A percentile compares a stretch with the other conserved stretches of the same genome.
Conservation (phyloP, 2,797 vertebrate genomes). For the Pangasius krempfi region DNA sequence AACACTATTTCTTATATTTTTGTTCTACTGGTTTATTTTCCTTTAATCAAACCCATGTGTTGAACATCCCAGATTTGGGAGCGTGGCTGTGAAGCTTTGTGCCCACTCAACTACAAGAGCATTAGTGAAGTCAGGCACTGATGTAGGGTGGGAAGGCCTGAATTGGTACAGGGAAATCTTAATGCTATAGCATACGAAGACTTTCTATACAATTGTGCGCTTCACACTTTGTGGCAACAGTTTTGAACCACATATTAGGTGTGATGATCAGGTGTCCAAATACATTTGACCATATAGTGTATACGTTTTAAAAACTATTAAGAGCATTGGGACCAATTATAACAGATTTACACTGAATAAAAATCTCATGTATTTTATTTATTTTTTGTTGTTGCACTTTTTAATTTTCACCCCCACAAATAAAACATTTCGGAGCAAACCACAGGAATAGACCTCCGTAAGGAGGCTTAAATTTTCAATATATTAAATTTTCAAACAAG, state of each 20-base stretch:
- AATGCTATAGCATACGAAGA: too few relatives aligned
- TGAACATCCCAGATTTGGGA: too few relatives aligned
- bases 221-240: too few relatives aligned
- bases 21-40: not conserved
- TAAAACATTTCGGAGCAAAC: not conserved
- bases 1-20: not conserved
- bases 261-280: not conserved
- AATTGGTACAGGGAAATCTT: too few relatives aligned
- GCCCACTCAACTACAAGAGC: too few relatives aligned
- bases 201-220: too few relatives aligned
- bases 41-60: not conserved
- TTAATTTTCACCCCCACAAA: not conserved
- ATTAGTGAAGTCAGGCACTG: too few relatives aligned
- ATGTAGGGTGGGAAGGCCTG: too few relatives aligned
- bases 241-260: not conserved
- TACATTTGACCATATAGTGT: not conserved
- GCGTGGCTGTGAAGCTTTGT: too few relatives aligned
- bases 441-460: not conserved
- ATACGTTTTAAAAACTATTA: not conserved
- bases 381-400: not conserved
- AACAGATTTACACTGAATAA: not conserved
- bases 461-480: not conserved
- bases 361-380: not conserved
- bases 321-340: not conserved
- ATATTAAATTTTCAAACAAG: not conserved